Percentiles rank a stretch among this genome's conserved stretches.
Evolutionary conservation across 2,113 vertebrate genomes (phyloP).

Genomic region (Lampris megalopsis): DNA sequence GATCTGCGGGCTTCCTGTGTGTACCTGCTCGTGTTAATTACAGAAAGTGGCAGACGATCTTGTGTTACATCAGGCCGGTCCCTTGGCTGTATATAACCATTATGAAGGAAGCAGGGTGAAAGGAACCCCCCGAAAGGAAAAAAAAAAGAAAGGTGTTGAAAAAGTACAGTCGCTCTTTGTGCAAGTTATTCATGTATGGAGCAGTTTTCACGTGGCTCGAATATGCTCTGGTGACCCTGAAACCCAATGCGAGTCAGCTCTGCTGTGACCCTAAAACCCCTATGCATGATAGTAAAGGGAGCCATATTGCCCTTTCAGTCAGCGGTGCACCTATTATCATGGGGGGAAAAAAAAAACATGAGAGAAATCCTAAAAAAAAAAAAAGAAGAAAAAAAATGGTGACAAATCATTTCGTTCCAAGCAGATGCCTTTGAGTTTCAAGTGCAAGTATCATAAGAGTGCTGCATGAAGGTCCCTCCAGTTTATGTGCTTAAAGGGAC

Average conservation of each 20-base stretch:
- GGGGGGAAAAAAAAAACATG: too few species aligned
- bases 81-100: constrained; percentile 67
- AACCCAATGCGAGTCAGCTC: constrained; percentile 33
- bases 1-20: constrained; percentile 64
- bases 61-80: constrained; percentile 63
- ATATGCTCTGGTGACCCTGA: constrained; percentile 31
- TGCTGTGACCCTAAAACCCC: constrained; percentile 27
- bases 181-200: constrained; percentile 47
- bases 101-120: constrained; percentile 45
- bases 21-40: constrained; percentile 79
- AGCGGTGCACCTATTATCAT: too few species aligned
- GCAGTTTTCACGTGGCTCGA: constrained; percentile 20
- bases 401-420: too few species aligned
- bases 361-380: too few species aligned
- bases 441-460: too few species aligned
- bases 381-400: too few species aligned
- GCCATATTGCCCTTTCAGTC: too few species aligned
- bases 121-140: constrained; percentile 29
- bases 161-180: constrained; percentile 23
- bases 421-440: too few species aligned
- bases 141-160: constrained; percentile 52
- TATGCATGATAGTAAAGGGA: background rate
- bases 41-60: constrained; percentile 66
- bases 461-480: too few species aligned
- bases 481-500: too few species aligned